phyloP scores from a whole-genome alignment of 2,797 vertebrate genomes.

The Lindbergichthys nudifrons region DNA sequence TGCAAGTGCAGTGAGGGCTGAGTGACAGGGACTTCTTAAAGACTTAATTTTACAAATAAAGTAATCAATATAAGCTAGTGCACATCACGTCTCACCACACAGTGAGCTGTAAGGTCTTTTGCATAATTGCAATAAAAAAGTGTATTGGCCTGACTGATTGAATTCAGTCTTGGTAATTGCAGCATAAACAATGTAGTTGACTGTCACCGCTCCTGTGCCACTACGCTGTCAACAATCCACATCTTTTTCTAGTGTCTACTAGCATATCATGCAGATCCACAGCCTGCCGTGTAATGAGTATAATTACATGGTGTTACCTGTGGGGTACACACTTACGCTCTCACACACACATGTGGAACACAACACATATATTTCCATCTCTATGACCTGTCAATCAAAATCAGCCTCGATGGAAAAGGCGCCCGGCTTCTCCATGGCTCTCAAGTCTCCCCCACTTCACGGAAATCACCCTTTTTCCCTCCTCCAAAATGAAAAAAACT shows the following conservation, averaged over 20 bases:
- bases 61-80: constrained; percentile 82
- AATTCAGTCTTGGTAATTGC: constrained; percentile 85
- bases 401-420: constrained; percentile 66
- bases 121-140: constrained; percentile 86
- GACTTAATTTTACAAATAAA: constrained; percentile 84
- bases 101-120: constrained; percentile 80
- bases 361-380: constrained; percentile 58
- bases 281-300: constrained; percentile 83
- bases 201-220: constrained; percentile 78
- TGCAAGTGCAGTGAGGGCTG: constrained; percentile 67
- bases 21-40: constrained; percentile 83
- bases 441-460: constrained; percentile 28
- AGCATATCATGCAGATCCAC: constrained; percentile 79
- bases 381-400: constrained; percentile 81
- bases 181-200: constrained; percentile 85
- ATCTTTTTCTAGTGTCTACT: constrained; percentile 74
- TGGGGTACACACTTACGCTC: constrained; percentile 55
- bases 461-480: constrained; percentile 36
- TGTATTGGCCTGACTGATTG: constrained; percentile 84
- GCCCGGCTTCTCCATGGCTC: constrained; percentile 32
- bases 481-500: constrained; percentile 30
- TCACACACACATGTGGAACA: constrained; percentile 56
- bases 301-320: constrained; percentile 88
- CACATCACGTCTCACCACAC: constrained; percentile 78
- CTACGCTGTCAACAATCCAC: constrained; percentile 80